Evolutionary conservation across 2,888 invertebrate species (phyloP).

Genomic region (Pardosa pseudoannulata): DNA sequence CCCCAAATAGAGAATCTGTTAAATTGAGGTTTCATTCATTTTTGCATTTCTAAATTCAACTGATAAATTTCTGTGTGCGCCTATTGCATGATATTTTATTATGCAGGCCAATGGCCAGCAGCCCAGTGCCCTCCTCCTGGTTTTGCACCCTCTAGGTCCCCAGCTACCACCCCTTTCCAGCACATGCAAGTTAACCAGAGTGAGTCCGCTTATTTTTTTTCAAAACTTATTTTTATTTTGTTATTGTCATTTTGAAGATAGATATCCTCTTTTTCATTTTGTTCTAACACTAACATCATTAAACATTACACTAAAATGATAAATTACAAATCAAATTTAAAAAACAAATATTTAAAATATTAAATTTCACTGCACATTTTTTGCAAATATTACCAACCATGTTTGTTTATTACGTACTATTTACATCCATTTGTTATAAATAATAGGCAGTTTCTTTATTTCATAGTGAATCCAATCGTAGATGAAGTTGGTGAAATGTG

Average conservation of each 20-base stretch:
- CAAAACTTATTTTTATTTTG: neutral
- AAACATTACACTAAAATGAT: too few relatives aligned
- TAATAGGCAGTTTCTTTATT: too few relatives aligned
- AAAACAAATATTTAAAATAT: too few relatives aligned
- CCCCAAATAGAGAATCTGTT: neutral
- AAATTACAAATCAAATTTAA: too few relatives aligned
- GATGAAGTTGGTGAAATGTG: too few relatives aligned
- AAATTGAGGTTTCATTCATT: neutral
- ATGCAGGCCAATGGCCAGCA: slow-evolving; percentile 68
- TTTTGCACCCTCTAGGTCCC: slow-evolving; percentile 71
- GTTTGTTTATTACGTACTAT: too few relatives aligned
- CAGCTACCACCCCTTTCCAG: slow-evolving; percentile 71
- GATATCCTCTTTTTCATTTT: neutral
- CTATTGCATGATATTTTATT: slow-evolving; percentile 68
- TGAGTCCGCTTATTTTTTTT: slow-evolving; percentile 63
- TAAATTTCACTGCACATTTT: too few relatives aligned
- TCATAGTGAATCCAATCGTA: too few relatives aligned
- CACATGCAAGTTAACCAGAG: slow-evolving; percentile 72
- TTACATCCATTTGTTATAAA: too few relatives aligned
- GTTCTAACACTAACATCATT: too few relatives aligned
- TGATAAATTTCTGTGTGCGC: slow-evolving; percentile 14
- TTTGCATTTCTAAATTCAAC: neutral
- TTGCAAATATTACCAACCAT: too few relatives aligned
- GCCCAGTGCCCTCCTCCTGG: slow-evolving; percentile 72
- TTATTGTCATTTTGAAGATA: slow-evolving; percentile 5